Conservation (phyloP, 2,113 vertebrate genomes). For the Platycercus adscitus region DNA sequence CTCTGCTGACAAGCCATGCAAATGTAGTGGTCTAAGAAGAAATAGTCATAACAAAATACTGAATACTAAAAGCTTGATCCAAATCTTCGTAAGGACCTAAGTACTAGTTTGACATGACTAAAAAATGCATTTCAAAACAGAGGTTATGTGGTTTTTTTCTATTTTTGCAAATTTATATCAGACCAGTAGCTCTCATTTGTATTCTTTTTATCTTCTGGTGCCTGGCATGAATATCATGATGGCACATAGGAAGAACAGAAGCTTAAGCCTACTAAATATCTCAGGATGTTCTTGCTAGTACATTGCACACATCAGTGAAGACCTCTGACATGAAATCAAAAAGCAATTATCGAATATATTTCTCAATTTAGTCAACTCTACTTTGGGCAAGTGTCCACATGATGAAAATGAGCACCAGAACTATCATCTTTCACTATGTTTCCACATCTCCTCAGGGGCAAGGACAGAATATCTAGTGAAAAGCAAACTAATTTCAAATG, state of each 20-base stretch:
- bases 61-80: neutral
- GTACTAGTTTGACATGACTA: neutral
- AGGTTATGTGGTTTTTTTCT: neutral
- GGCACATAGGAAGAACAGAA: neutral
- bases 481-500: neutral
- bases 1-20: neutral
- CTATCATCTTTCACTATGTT: accelerated
- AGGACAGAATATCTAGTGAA: neutral
- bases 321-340: neutral
- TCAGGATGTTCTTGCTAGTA: neutral
- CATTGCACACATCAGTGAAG: neutral
- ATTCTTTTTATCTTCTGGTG: neutral
- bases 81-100: neutral
- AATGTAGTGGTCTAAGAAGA: neutral
- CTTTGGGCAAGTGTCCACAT: neutral
- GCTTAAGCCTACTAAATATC: neutral
- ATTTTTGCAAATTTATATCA: neutral
- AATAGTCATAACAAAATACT: neutral
- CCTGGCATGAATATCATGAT: neutral
- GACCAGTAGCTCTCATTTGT: neutral
- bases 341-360: neutral
- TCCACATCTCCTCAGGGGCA: neutral
- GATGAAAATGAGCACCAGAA: neutral
- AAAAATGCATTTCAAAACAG: neutral
- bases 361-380: neutral